Base-by-base conservation (phyloP, 2,888 invertebrate genomes). In the Lasius fuliginosus region DNA sequence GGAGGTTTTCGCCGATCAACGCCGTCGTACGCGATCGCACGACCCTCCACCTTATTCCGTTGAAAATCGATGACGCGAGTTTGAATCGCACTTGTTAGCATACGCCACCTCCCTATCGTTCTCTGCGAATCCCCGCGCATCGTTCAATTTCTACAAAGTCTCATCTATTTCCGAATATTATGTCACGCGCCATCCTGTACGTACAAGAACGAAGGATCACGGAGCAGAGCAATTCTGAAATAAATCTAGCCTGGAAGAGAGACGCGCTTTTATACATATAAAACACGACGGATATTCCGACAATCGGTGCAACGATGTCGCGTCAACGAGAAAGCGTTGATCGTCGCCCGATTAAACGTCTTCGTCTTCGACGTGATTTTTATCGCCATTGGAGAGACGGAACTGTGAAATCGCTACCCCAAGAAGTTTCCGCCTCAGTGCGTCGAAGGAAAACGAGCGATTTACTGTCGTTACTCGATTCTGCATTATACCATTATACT, bases 401-500 rank as follows among this genome's bases (percentile, higher is more conserved):
- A 82, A 64, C 23, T 42, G 33, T 23, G 27, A 64, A 64, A 49
- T 74, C n/a, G 73, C 23, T 23, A 12, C 23, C 46, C 23, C n/a
- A 0, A 73, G 36, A 6, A 58, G 12, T 27, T n/a, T 49, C 18
- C 64, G 79, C 40, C 58, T 81, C 58, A 83, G 30, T 40, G 65
- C 12, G 71, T 6, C 46, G 74, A 68, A 36, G 46, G 60, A 76
- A 68, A 82, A 82, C 90, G 83, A 82, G 77, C 85, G 88, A 88
- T 89, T 87, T 86, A 87, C 67, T 64, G 62, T 9, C 33, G 53
- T 83, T 67, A 86, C 83, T 79, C 82, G 85, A 86, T 86, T 89
- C 81, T 71, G 82, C 60, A 82, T 67, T 68, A 74, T 71, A 85
- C 88, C 86, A 88, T 90, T 87, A 88, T 76, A 84, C 46, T 60